Conservation (phyloP, 2,888 invertebrate genomes). For the Limenitis camilla region DNA sequence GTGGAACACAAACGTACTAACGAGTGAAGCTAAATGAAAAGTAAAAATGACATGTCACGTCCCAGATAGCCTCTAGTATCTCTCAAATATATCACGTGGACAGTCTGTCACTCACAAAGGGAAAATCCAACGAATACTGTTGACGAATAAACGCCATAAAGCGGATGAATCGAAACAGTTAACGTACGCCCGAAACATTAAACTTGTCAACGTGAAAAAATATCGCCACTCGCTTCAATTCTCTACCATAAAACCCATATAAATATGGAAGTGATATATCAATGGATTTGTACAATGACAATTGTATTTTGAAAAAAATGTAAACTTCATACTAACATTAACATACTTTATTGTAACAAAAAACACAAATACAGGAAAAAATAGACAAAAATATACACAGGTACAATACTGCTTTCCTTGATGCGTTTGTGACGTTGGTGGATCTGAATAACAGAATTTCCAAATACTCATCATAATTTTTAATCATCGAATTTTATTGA, state of each 20-base stretch:
- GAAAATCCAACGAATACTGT: background rate
- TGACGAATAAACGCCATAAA: slow-evolving; percentile 17
- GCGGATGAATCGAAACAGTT: slow-evolving; percentile 16
- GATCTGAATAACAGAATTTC: too few relatives aligned
- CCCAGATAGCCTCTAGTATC: too few relatives aligned
- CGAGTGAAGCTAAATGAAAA: too few relatives aligned
- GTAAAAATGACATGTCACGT: background rate
- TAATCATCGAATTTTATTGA: too few relatives aligned
- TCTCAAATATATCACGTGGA: background rate
- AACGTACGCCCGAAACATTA: slow-evolving; percentile 16
- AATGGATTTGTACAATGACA: slow-evolving; percentile 1
- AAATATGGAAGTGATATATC: slow-evolving; percentile 13
- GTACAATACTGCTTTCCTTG: too few relatives aligned
- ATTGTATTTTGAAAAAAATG: background rate
- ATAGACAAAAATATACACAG: too few relatives aligned
- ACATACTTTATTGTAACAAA: too few relatives aligned
- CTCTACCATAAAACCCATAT: slow-evolving; percentile 11
- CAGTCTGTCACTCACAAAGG: background rate
- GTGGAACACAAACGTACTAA: too few relatives aligned
- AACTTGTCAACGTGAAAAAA: slow-evolving; percentile 18
- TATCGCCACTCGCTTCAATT: slow-evolving; percentile 10
- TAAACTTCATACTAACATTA: background rate
- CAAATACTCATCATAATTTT: too few relatives aligned
- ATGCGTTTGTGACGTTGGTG: too few relatives aligned
- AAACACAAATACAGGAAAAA: too few relatives aligned